These are phyloP conservation scores for Hippopotamyrus pictus DNA, from an alignment of 2,797 vertebrate genomes.

Conservation along the genomic window DNA sequence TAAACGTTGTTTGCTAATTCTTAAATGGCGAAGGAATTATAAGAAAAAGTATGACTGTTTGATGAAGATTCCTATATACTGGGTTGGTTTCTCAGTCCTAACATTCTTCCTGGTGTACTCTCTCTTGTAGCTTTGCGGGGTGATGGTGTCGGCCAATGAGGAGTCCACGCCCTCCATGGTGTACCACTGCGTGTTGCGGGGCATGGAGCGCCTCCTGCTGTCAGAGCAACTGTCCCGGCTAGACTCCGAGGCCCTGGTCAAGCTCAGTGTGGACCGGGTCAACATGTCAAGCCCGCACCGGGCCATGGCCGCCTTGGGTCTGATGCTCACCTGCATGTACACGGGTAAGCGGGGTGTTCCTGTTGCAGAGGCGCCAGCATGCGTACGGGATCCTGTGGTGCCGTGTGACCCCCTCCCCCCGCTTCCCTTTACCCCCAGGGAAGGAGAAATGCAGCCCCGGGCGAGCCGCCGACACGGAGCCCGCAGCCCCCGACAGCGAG, in stretches of 20 bases:
- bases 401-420: background rate
- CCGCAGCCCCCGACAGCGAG: conserved; percentile 83
- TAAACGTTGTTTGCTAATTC: background rate
- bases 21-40: background rate
- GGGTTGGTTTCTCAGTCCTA: background rate
- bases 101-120: background rate
- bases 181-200: conserved; percentile 90
- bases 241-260: conserved; percentile 86
- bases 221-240: conserved; percentile 90
- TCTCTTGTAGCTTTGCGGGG: conserved; percentile 74
- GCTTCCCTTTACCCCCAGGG: conserved; percentile 55
- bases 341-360: conserved; percentile 69
- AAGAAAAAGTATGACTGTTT: background rate
- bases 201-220: conserved; percentile 88
- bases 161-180: conserved; percentile 87
- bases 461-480: conserved; percentile 68
- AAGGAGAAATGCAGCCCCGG: conserved; percentile 92
- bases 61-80: background rate
- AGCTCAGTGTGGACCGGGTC: conserved; percentile 91
- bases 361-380: background rate
- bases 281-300: conserved; percentile 93
- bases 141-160: conserved; percentile 90
- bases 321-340: conserved; percentile 99
- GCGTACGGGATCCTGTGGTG: background rate
- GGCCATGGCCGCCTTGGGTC: conserved; percentile 92